Evolutionary conservation across 2,888 invertebrate species (phyloP), one percentile per base, ranked within the genome.

Genomic region (Digitonthophagus gazella): DNA sequence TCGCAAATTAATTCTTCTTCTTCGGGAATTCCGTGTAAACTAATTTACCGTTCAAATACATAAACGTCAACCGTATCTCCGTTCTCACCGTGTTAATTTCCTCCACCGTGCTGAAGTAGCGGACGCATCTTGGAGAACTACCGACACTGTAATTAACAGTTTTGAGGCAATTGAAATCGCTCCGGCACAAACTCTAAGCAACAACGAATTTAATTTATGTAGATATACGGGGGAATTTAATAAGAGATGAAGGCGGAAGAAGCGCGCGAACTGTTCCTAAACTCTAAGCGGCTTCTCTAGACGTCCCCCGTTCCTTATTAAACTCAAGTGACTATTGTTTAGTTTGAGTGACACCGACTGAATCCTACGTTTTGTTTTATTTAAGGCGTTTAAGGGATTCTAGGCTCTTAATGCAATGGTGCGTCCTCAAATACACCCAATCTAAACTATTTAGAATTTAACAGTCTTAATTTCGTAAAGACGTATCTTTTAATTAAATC

Each of bases 311-410:
- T n/a, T 61, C 18, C 61, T 61, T 61, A 61, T 74, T 71, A 74
- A 75, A 64, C 71, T 72, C 71, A 72, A 72, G 72, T 71, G 73
- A 72, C 70, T 73, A 74, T 75, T 75, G 74, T 75, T 74, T 74
- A 69, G 67, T 67, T 66, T 73, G 72, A 75, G 72, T 72, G 75
- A 72, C 73, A 72, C 68, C 66, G 67, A 20, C 67, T 63, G 67
- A 65, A 64, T 67, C 54, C 64, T 15, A 16, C 63, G 55, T 55
- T n/a, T 16, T 54, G 56, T 58, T 66, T 58, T 63, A 63, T 61
- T 67, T 67, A 54, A 61, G 18, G 20, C 54, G 28, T 55, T 19
- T 65, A 55, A 55, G 16, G 11, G 54, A 55, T 44, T 18, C 44
- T 54, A n/a, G 18, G 18, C 55, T 5, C 54, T 65, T 54, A 55